phyloP scores from a whole-genome alignment of 1,140 invertebrate species.

The Delia radicum region DNA sequence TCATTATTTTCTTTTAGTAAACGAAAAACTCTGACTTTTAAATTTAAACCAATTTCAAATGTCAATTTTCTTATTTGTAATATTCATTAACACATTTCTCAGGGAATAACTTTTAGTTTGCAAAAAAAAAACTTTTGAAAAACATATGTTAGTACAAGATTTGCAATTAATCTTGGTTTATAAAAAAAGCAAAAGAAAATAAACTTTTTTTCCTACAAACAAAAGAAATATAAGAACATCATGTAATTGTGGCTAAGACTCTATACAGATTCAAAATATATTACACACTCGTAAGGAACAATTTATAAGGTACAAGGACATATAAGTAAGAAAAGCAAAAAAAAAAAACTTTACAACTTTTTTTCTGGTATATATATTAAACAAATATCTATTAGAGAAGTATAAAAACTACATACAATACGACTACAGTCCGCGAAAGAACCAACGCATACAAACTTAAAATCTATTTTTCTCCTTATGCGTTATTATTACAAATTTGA shows the following conservation, averaged over 20 bases:
- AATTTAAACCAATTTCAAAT: too few relatives aligned
- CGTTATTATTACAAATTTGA: too few relatives aligned
- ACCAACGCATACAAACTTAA: too few relatives aligned
- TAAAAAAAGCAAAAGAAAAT: background rate
- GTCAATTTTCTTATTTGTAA: conserved; percentile 9
- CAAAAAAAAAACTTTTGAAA: too few relatives aligned
- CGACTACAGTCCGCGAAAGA: too few relatives aligned
- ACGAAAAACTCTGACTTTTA: too few relatives aligned
- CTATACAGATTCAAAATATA: background rate
- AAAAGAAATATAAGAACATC: background rate
- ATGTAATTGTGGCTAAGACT: conserved; percentile 18
- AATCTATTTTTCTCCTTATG: too few relatives aligned
- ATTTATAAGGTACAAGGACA: background rate
- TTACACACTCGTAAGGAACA: background rate
- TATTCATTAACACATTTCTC: conserved; percentile 1
- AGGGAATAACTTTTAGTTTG: background rate
- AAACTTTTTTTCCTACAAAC: background rate
- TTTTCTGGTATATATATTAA: background rate
- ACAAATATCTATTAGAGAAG: background rate
- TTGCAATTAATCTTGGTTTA: conserved; percentile 23
- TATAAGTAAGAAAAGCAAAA: too few relatives aligned
- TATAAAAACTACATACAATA: background rate
- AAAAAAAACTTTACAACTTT: background rate
- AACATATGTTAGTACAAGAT: conserved; percentile 14
- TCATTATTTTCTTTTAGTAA: too few relatives aligned